Conservation (phyloP, 1,140 invertebrate species). For the Neoseiulus cucumeris region DNA sequence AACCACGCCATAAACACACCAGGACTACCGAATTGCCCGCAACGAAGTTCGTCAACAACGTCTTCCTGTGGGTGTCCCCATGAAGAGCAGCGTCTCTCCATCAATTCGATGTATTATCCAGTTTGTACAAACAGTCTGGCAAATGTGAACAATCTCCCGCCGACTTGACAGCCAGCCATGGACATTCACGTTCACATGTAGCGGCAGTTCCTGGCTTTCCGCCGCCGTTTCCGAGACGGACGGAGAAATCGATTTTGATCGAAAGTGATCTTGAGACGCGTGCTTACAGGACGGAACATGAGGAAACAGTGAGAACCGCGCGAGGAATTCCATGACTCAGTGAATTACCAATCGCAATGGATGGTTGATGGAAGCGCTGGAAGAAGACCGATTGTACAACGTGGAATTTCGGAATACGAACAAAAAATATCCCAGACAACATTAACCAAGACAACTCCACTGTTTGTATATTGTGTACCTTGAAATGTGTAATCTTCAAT, state of each 20-base stretch:
- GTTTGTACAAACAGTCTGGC: background rate
- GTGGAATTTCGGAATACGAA: background rate
- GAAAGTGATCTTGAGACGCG: too few relatives aligned
- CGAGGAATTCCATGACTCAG: too few relatives aligned
- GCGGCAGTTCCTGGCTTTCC: too few relatives aligned
- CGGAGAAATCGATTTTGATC: too few relatives aligned
- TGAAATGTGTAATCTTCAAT: too few relatives aligned
- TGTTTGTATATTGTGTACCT: background rate
- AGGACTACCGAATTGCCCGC: background rate
- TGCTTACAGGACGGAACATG: too few relatives aligned
- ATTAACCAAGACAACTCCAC: background rate
- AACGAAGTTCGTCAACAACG: background rate
- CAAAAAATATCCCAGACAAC: background rate
- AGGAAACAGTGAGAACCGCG: too few relatives aligned
- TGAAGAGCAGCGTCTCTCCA: too few relatives aligned
- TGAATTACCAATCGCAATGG: too few relatives aligned
- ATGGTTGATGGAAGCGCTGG: too few relatives aligned
- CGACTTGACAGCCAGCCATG: background rate
- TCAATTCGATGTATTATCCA: background rate
- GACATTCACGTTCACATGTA: background rate
- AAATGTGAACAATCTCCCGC: background rate
- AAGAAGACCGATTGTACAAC: background rate
- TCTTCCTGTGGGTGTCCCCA: conserved; percentile 2
- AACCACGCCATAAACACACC: background rate
- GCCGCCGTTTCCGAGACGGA: too few relatives aligned